Base-by-base conservation (phyloP, 2,113 vertebrate genomes). In the Saguinus imperator region DNA sequence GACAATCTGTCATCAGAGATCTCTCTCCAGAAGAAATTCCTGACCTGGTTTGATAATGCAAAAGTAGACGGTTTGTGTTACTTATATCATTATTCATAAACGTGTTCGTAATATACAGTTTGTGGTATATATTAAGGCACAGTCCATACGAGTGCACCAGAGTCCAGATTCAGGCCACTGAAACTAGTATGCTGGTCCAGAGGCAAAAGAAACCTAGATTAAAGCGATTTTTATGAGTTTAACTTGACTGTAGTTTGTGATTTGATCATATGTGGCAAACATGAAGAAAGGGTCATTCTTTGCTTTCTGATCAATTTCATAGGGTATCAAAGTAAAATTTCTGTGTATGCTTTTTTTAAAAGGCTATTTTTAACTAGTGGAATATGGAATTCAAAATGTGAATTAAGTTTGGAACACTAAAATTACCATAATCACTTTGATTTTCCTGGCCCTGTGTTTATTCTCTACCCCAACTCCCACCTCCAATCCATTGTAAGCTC, bases 141-240 rank as follows among this genome's bases (percentile, higher is more conserved):
- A 50, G 21, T 23, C 3, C 12, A 6, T 50, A 5, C 4, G 37
- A 9, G 1, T 2, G 8, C 4, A 27, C 3, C 8, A 73, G 16
- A 35, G 18, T 8, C 13, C 21, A 3, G 10, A 32, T 29, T 52
- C 29, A 87, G 43, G 13, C 8, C 18, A 55, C 37, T 35, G 50
- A 17, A 52, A 45, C 1, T 27, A 10, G 2, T 29, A 3, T 29
- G 43, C 96, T 79, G 0, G 2, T 64, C 12, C 14, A 73, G 6
- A 45, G 82, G 40, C 64, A 61, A 92, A 76, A 50, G 1, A 83
- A 72, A 80, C 8, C 7, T 58, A 35, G 32, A 68, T 68, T 75
- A 83, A 55, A 93, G 18, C 40, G 23, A 32, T 32, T 79, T 29
- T 64, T 79, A n/a, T 29, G 40, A 43, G 25, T 83, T 16, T 89